Evolutionary conservation across 2,888 invertebrate genomes (phyloP).

Genomic region (Orthosia gracilis): DNA sequence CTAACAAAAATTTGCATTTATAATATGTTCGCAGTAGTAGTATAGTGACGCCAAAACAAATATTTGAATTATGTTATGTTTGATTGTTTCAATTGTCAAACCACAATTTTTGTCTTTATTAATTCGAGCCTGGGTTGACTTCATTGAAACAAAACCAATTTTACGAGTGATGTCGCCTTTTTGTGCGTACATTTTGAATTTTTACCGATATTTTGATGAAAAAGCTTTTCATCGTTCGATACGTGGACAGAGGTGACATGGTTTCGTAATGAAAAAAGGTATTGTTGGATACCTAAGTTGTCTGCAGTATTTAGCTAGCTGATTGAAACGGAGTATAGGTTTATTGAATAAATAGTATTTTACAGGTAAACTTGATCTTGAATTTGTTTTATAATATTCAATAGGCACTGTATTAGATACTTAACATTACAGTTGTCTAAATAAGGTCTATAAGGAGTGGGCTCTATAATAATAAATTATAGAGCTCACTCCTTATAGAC

Average conservation of each 20-base stretch:
- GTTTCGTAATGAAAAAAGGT: constrained; percentile 34
- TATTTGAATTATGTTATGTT: too few relatives aligned
- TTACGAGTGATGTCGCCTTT: constrained; percentile 17
- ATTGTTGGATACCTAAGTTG: constrained; percentile 9
- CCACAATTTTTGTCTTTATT: not conserved
- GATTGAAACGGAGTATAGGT: not conserved
- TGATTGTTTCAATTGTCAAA: not conserved
- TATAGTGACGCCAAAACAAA: too few relatives aligned
- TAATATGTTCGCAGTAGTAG: too few relatives aligned
- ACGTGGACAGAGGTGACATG: constrained; percentile 17
- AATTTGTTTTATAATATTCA: not conserved
- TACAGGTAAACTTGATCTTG: not conserved
- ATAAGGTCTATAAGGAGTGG: too few relatives aligned
- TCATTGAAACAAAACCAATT: constrained; percentile 33
- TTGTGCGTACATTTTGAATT: constrained; percentile 4
- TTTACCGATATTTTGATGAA: constrained; percentile 34
- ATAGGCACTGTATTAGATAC: too few relatives aligned
- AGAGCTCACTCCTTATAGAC: too few relatives aligned
- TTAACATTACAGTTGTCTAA: not conserved
- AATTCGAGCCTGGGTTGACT: constrained; percentile 6
- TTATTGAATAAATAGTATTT: not conserved
- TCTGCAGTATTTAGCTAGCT: not conserved
- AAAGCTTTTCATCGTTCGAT: constrained; percentile 11
- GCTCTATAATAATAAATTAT: too few relatives aligned
- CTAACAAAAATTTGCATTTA: too few relatives aligned